Evolutionary conservation across 1,140 invertebrate species (phyloP).

Genomic region (Aplysia californica): DNA sequence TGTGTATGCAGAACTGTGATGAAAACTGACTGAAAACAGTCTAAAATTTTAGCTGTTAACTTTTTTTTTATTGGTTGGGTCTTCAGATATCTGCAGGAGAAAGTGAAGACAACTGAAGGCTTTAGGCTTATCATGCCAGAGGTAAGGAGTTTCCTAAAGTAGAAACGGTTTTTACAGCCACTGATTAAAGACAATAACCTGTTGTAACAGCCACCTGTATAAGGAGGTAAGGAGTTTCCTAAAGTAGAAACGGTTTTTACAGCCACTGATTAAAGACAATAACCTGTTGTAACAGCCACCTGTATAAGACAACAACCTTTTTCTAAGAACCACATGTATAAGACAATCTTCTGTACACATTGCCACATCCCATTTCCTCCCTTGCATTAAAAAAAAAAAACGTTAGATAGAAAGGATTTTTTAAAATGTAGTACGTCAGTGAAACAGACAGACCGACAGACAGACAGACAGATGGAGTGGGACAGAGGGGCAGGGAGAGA

Average conservation of each 20-base stretch:
- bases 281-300: background rate
- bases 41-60: too few species aligned
- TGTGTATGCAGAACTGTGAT: too few species aligned
- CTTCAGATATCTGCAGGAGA: background rate
- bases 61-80: too few species aligned
- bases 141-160: conserved; percentile 1
- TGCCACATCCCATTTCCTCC: too few species aligned
- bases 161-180: background rate
- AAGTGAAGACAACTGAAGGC: background rate
- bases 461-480: background rate
- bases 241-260: background rate
- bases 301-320: background rate
- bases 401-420: too few species aligned
- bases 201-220: background rate
- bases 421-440: background rate
- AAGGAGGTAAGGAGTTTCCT: background rate
- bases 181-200: background rate
- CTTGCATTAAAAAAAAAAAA: too few species aligned
- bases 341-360: too few species aligned
- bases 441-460: background rate
- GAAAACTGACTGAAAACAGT: too few species aligned
- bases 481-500: background rate
- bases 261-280: background rate
- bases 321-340: background rate
- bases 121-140: background rate